Percentiles rank a stretch among this genome's conserved stretches.
phyloP scores from a whole-genome alignment of 2,888 invertebrate genomes.

The Drosophila incognita region DNA sequence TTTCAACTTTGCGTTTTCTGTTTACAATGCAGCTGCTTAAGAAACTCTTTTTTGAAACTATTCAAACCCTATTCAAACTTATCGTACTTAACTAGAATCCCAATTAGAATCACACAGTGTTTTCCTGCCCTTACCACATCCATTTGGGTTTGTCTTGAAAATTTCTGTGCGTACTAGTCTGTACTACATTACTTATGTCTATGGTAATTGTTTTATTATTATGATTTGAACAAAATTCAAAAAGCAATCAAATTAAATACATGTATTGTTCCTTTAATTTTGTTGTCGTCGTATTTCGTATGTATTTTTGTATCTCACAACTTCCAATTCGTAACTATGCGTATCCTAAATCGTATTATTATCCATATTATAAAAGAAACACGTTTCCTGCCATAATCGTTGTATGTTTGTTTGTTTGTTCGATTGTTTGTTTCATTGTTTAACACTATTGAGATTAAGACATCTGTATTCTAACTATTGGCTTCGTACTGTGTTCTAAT shows the following conservation, averaged over 20 bases:
- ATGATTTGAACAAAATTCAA: constrained; percentile 57
- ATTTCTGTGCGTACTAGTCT: constrained; percentile 32
- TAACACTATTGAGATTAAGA: constrained; percentile 50
- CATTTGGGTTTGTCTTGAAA: constrained; percentile 27
- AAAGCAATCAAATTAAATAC: constrained; percentile 41
- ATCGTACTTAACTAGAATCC: constrained; percentile 18
- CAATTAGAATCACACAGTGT: constrained; percentile 29
- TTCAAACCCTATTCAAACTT: neutral
- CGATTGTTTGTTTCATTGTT: constrained; percentile 54
- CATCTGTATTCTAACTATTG: constrained; percentile 57
- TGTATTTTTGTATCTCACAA: constrained; percentile 45
- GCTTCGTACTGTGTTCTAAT: constrained; percentile 76
- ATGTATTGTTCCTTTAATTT: constrained; percentile 45
- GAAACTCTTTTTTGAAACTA: neutral
- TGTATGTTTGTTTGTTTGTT: constrained; percentile 69
- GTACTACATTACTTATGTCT: constrained; percentile 22
- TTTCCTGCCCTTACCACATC: constrained; percentile 2
- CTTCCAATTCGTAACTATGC: constrained; percentile 38
- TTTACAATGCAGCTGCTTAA: constrained; percentile 27
- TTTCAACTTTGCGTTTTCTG: constrained; percentile 12
- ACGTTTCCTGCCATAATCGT: constrained; percentile 72
- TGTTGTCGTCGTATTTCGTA: constrained; percentile 58
- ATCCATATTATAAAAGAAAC: constrained; percentile 26
- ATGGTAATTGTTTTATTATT: constrained; percentile 32
- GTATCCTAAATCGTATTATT: constrained; percentile 32